Evolutionary conservation across 2,113 vertebrate genomes (phyloP).

Genomic region (Laticauda colubrina): DNA sequence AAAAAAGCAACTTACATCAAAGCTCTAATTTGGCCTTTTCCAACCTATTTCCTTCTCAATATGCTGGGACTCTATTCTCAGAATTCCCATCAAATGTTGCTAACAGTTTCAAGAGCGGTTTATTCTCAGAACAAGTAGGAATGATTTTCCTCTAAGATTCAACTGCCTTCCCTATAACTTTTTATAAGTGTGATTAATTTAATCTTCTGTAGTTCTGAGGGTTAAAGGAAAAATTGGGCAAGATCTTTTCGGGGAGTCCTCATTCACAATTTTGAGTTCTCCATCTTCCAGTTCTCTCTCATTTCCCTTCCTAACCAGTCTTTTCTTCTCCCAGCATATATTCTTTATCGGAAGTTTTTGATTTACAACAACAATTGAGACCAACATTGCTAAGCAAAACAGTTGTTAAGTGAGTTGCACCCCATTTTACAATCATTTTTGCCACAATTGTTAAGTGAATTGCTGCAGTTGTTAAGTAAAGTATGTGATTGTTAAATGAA

Average conservation of each 20-base stretch:
- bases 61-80: not conserved
- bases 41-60: not conserved
- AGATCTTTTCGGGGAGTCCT: not conserved
- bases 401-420: not conserved
- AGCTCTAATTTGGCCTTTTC: not conserved
- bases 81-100: not conserved
- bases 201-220: not conserved
- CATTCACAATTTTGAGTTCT: not conserved
- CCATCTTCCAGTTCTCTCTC: not conserved
- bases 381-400: not conserved
- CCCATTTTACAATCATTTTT: too few relatives aligned
- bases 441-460: not conserved
- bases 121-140: not conserved
- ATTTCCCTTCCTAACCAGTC: not conserved
- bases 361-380: not conserved
- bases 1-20: not conserved
- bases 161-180: not conserved
- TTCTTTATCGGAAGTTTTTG: not conserved
- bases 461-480: not conserved
- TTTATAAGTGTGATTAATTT: not conserved
- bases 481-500: not conserved
- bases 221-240: not conserved
- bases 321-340: not conserved
- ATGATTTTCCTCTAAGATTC: not conserved
- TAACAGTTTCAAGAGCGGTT: not conserved